Evolutionary conservation across 2,888 invertebrate species (phyloP), one percentile per base, ranked within the genome.

Genomic region (Xanthorhoe spadicearia): DNA sequence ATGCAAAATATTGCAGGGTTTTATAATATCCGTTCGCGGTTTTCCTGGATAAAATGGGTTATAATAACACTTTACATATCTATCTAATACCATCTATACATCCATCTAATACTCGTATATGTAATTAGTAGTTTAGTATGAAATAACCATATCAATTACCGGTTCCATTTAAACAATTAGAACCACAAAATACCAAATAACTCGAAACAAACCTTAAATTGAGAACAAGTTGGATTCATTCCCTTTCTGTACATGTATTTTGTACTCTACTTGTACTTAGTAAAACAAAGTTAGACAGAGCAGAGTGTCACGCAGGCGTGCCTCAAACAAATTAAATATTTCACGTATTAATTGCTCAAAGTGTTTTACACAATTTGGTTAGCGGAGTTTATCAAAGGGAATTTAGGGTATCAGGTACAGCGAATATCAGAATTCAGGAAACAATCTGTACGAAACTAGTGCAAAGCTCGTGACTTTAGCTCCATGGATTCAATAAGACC

Each of bases 251-350:
- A 32, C 38, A 43, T 13, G 38, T 43, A 43, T 13, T 43, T 43
- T 43, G 38, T 43, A 43, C 38, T 13, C 38, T 43, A 13, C 38
- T 43, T 43, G 38, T 13, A 13, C 38, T 43, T 43, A 4, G 38
- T 43, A 43, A 43, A 63, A 74, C 75, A 77, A 80, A 74, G 73
- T 79, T 74, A 50, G 56, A 65, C 58, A 62, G 68, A 74, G 3
- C 38, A 13, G 38, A 43, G 75, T 76, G 75, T 78, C 77, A 73
- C 71, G 51, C 57, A 48, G 73, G 74, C 71, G 66, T 61, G 71
- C 74, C 71, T 73, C 63, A 55, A 58, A 73, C 67, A 76, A 77
- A 79, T 78, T 79, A 79, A 78, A 78, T 77, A 77, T 76, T 75
- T 73, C 75, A 72, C 74, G 69, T 74, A 79, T 75, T 78, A 77